Evolutionary conservation across 2,113 vertebrate genomes (phyloP), one percentile per base, ranked within the genome.

Genomic region (Phoxinus phoxinus): DNA sequence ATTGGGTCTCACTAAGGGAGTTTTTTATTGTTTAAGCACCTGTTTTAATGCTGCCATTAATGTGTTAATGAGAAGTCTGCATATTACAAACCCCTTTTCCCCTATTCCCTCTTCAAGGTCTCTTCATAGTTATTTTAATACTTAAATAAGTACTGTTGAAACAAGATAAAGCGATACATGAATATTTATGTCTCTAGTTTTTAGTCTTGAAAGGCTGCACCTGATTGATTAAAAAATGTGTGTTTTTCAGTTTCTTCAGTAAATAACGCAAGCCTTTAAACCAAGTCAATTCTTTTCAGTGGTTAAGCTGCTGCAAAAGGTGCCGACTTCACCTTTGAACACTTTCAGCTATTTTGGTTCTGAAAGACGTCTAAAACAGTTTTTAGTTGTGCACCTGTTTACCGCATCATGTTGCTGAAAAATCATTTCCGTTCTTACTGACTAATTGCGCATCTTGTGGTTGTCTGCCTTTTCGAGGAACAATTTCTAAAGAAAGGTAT

Each of bases 211-310:
- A 84, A 35, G 72, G 44, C 84, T 23, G 58, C 32, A n/a, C 30
- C 67, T 87, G 77, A 88, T 90, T 88, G 84, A 89, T 86, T 81
- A 83, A 82, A 81, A 87, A 86, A 87, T 85, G 19, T 21, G 87
- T 25, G 4, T 35, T 51, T 8, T 67, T 72, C n/a, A 51, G 32
- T 72, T 10, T 73, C 46, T 63, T 87, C 73, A 85, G 48, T 80
- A 80, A 77, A 58, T 82, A 87, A 87, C 80, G 23, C 41, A 51
- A 61, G 13, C 53, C 37, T 21, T 71, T 71, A 74, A 84, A 82
- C 12, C 53, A 65, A 58, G 61, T 41, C 30, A 73, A 71, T 63
- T 65, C 10, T 27, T 58, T 76, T 83, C 37, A 51, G 51, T 41
- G 35, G 6, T 81, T 65, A 65, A 48, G 46, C 27, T 41, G 30